Conservation (phyloP, 2,113 vertebrate species). For the Podiceps cristatus region DNA sequence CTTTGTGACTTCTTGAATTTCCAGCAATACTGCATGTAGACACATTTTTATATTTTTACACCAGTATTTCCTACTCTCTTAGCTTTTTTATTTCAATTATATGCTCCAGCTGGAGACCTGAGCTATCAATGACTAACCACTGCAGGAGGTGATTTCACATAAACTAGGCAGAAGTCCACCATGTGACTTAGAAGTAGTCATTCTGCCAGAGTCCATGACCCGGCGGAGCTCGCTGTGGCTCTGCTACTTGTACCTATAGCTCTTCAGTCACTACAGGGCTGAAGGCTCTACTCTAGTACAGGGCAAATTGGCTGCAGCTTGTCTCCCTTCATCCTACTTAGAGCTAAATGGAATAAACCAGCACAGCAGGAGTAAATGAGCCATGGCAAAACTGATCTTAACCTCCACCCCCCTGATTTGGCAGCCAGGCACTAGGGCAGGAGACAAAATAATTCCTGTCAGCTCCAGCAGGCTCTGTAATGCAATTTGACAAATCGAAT, state of each 20-base stretch:
- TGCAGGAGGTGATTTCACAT: neutral
- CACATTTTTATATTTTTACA: neutral
- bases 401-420: constrained; percentile 17
- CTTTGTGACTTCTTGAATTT: neutral
- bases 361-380: constrained; percentile 46
- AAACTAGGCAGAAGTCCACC: neutral
- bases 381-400: constrained; percentile 52
- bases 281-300: neutral
- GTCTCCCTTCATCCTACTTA: constrained; percentile 27
- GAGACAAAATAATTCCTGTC: constrained; percentile 35
- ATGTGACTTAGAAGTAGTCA: neutral
- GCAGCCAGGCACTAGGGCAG: neutral
- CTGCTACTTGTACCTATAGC: neutral
- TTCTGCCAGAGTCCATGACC: neutral
- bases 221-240: neutral
- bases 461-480: constrained; percentile 27
- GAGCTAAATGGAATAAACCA: constrained; percentile 25
- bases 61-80: neutral
- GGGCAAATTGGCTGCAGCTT: neutral
- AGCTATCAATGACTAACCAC: neutral
- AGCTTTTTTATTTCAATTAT: neutral
- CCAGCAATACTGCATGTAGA: neutral
- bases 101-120: neutral
- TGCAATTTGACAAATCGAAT: constrained; percentile 39
- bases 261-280: neutral